Conservation (phyloP, 2,113 vertebrate genomes). For the Athene cunicularia region DNA sequence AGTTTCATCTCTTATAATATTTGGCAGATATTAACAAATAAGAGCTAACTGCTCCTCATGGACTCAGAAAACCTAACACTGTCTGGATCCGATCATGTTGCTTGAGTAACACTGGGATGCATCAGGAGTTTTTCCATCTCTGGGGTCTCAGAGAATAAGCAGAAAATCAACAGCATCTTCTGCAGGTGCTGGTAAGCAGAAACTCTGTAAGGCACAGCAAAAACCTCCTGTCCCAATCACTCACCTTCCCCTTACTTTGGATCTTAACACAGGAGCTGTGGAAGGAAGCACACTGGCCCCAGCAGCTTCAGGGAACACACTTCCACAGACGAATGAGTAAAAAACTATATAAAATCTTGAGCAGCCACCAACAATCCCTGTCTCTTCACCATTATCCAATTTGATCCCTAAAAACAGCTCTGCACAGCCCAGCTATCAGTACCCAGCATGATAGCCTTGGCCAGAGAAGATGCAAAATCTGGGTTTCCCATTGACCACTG, state of each 20-base stretch:
- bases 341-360: neutral
- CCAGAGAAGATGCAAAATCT: neutral
- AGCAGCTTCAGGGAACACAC: neutral
- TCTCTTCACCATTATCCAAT: neutral
- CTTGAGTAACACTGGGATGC: neutral
- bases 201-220: neutral
- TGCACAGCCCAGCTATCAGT: neutral
- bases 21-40: neutral
- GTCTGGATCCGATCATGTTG: neutral
- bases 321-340: neutral
- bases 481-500: neutral
- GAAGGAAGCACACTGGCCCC: neutral
- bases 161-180: neutral
- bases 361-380: neutral
- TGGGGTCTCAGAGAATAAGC: neutral
- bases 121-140: neutral
- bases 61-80: neutral
- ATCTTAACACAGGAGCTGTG: neutral
- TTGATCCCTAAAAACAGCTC: neutral
- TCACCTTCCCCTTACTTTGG: neutral
- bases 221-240: neutral
- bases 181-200: neutral
- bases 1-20: neutral
- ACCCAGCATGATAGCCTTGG: neutral
- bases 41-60: neutral